Conservation (phyloP, 2,888 invertebrate species). For the Patella caerulea region DNA sequence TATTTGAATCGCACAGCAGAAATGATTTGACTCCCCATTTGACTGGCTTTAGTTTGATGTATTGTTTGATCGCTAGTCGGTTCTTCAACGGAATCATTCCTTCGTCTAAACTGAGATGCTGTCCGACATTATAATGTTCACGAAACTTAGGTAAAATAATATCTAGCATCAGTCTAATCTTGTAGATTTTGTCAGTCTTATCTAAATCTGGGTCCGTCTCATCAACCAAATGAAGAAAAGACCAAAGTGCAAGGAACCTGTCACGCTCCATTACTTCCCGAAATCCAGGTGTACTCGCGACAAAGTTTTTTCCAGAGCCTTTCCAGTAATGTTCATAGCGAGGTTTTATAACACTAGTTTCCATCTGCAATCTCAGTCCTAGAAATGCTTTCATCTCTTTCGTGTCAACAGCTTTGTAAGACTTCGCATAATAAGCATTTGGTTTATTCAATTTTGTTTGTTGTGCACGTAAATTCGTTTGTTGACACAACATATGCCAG, state of each 20-base stretch:
- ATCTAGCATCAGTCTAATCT: slow-evolving; percentile 27
- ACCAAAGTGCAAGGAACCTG: slow-evolving; percentile 29
- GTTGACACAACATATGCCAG: slow-evolving; percentile 12
- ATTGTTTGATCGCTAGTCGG: slow-evolving; percentile 26
- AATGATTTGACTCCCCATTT: slow-evolving; percentile 31
- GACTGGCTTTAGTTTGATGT: slow-evolving; percentile 28
- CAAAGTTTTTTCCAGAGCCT: slow-evolving; percentile 20
- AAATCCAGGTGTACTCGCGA: slow-evolving; percentile 31
- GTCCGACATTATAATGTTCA: slow-evolving; percentile 23
- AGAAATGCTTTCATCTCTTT: slow-evolving; percentile 34
- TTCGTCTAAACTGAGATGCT: slow-evolving; percentile 31
- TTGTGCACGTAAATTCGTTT: slow-evolving; percentile 14
- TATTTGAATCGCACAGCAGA: slow-evolving; percentile 25
- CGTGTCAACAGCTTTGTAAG: slow-evolving; percentile 7
- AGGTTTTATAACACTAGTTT: slow-evolving; percentile 19
- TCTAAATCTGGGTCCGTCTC: slow-evolving; percentile 25
- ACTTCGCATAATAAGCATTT: slow-evolving; percentile 21
- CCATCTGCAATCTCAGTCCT: slow-evolving; percentile 29
- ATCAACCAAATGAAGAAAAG: slow-evolving; percentile 32
- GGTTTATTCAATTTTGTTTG: slow-evolving; percentile 15
- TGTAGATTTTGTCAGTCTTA: slow-evolving; percentile 33
- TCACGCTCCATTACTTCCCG: slow-evolving; percentile 29
- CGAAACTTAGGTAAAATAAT: slow-evolving; percentile 26
- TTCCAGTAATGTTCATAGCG: slow-evolving; percentile 31
- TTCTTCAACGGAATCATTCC: slow-evolving; percentile 29